These are phyloP conservation scores for Acrobasis suavella DNA, from an alignment of 2,888 invertebrate species.

Conservation along the genomic window DNA sequence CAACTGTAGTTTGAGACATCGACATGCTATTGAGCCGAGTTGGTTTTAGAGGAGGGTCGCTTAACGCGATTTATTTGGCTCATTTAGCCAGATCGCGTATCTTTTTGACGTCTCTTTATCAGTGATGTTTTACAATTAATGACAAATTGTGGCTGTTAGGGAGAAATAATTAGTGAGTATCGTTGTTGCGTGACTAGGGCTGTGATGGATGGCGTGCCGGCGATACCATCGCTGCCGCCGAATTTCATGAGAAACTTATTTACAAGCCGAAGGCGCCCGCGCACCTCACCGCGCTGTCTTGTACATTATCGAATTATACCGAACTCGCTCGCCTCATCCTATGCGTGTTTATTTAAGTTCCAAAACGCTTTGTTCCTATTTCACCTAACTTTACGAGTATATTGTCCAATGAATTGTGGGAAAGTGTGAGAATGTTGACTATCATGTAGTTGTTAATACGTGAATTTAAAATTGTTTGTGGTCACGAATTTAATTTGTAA, in stretches of 20 bases:
- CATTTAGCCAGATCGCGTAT: slow-evolving; percentile 31
- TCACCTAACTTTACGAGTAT: slow-evolving; percentile 45
- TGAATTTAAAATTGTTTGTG: slow-evolving; percentile 51
- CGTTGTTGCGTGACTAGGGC: slow-evolving; percentile 65
- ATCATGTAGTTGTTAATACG: slow-evolving; percentile 55
- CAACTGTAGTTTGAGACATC: neutral
- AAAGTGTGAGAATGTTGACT: slow-evolving; percentile 59
- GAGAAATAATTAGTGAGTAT: slow-evolving; percentile 62
- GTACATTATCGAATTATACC: slow-evolving; percentile 76
- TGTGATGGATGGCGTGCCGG: slow-evolving; percentile 72
- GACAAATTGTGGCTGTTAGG: slow-evolving; percentile 62
- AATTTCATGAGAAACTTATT: slow-evolving; percentile 74
- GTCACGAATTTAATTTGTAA: slow-evolving; percentile 63
- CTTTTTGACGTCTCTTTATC: slow-evolving; percentile 40
- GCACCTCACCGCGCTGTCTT: slow-evolving; percentile 47
- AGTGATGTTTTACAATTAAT: slow-evolving; percentile 53
- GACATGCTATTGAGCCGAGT: neutral
- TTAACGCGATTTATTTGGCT: slow-evolving; percentile 33
- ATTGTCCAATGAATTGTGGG: slow-evolving; percentile 55
- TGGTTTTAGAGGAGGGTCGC: slow-evolving; percentile 22
- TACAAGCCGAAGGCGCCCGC: slow-evolving; percentile 62
- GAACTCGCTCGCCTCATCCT: slow-evolving; percentile 59
- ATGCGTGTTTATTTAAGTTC: slow-evolving; percentile 77
- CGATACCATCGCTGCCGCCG: slow-evolving; percentile 73
- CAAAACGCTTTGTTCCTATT: slow-evolving; percentile 70